Conservation (phyloP, 2,797 vertebrate genomes). For the Delichon dasypus region DNA sequence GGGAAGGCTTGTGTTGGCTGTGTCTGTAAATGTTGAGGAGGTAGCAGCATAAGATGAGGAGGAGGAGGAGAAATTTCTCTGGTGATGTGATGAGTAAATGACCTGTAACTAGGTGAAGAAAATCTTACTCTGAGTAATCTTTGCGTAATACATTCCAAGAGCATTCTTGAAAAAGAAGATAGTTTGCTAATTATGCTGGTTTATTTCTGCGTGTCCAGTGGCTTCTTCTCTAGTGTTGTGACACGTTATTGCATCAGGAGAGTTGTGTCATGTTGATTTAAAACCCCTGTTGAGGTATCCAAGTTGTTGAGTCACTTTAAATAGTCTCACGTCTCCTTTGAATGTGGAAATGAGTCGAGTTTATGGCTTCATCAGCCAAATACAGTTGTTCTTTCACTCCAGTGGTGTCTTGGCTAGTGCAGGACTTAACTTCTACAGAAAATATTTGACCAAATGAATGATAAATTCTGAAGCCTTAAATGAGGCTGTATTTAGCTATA, state of each 20-base stretch:
- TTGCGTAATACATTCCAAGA: background rate
- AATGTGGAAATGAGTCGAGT: background rate
- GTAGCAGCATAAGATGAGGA: constrained; percentile 12
- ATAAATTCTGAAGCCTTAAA: background rate
- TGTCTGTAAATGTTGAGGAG: background rate
- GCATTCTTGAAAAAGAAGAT: background rate
- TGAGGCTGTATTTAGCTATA: background rate
- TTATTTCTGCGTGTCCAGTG: background rate
- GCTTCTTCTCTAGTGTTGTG: background rate
- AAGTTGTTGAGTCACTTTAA: background rate
- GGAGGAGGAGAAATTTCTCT: background rate
- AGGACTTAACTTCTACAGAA: background rate
- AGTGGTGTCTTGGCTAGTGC: background rate
- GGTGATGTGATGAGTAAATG: background rate
- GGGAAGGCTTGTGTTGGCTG: background rate
- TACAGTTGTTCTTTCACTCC: background rate
- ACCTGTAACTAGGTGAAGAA: constrained; percentile 20
- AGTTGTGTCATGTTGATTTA: background rate
- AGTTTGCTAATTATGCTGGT: background rate
- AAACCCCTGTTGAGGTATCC: background rate
- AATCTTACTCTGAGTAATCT: background rate
- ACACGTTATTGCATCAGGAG: background rate
- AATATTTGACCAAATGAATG: background rate
- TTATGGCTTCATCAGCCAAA: background rate
- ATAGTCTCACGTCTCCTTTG: background rate